Evolutionary conservation across 2,888 invertebrate genomes (phyloP).

Genomic region (Apodemia duryi): DNA sequence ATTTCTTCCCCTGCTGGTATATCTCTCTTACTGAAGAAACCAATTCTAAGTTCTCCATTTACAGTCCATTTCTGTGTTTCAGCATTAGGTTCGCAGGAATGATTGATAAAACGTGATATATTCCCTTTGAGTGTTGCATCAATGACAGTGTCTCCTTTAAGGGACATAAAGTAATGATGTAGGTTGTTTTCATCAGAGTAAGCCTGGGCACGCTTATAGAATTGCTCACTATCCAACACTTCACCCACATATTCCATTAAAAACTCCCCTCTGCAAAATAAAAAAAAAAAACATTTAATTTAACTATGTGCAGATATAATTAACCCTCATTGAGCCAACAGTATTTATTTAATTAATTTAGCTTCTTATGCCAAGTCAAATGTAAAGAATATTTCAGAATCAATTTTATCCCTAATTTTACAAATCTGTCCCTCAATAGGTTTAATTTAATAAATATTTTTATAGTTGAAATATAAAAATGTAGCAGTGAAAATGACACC

Average conservation of each 20-base stretch:
- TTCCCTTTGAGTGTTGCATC: constrained; percentile 98
- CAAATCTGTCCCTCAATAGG: too few relatives aligned
- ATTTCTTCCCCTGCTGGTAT: constrained; percentile 95
- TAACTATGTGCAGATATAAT: background rate
- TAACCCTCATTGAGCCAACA: background rate
- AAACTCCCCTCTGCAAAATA: constrained; percentile 88
- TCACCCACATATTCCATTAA: constrained; percentile 99
- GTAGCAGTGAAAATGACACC: too few relatives aligned
- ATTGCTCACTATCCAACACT: constrained; percentile 94
- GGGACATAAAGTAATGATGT: constrained; percentile 98
- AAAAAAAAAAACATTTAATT: constrained; percentile 1
- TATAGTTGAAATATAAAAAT: too few relatives aligned
- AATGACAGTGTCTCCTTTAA: constrained; percentile 91
- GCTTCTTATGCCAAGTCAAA: background rate
- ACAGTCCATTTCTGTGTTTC: constrained; percentile 99
- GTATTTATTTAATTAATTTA: background rate
- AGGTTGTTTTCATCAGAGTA: constrained; percentile 94
- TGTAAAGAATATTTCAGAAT: too few relatives aligned
- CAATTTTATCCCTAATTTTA: too few relatives aligned
- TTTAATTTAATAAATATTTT: too few relatives aligned
- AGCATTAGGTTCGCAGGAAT: constrained; percentile 99
- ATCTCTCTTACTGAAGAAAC: constrained; percentile 94
- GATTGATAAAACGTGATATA: constrained; percentile 98
- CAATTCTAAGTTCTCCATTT: constrained; percentile 94
- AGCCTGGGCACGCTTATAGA: constrained; percentile 90